These are phyloP conservation scores for Sebastes steindachneri DNA, from an alignment of 2,797 vertebrate genomes.

Conservation along the genomic window DNA sequence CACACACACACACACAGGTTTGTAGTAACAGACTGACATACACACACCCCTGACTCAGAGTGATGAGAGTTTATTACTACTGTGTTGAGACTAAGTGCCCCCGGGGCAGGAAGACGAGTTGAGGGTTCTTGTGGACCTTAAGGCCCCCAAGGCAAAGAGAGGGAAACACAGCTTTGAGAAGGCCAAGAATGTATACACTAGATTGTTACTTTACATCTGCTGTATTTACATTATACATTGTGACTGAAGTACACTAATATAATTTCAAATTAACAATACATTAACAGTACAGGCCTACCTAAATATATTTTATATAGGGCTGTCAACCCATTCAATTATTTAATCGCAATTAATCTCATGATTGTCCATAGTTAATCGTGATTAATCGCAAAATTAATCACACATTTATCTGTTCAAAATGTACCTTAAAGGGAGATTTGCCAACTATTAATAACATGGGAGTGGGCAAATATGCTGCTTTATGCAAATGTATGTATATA, in stretches of 20 bases:
- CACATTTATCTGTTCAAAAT: too few species aligned
- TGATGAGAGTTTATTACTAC: slow-evolving; percentile 83
- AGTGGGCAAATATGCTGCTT: too few species aligned
- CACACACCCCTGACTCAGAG: slow-evolving; percentile 61
- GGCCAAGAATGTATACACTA: slow-evolving; percentile 38
- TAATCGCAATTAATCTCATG: rapidly evolving
- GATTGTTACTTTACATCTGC: slow-evolving; percentile 40
- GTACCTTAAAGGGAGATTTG: too few species aligned
- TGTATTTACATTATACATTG: slow-evolving; percentile 24
- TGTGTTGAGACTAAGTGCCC: slow-evolving; percentile 76
- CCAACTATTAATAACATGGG: too few species aligned
- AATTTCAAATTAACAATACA: not conserved
- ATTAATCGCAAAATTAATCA: too few species aligned
- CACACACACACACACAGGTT: slow-evolving; percentile 45
- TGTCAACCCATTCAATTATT: rapidly evolving
- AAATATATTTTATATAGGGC: not conserved
- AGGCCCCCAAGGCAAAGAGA: slow-evolving; percentile 61
- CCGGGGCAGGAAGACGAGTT: slow-evolving; percentile 65
- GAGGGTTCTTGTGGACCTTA: slow-evolving; percentile 67
- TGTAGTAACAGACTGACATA: slow-evolving; percentile 19
- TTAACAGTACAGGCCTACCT: not conserved
- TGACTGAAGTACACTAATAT: slow-evolving; percentile 12
- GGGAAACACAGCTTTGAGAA: slow-evolving; percentile 38
- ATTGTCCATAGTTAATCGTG: too few species aligned
- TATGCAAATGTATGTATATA: too few species aligned